Percentiles rank a stretch among this genome's conserved stretches.
Evolutionary conservation across 35 echinoderm and acorn worm genomes (phyloP).

Genomic region (Lytechinus pictus): DNA sequence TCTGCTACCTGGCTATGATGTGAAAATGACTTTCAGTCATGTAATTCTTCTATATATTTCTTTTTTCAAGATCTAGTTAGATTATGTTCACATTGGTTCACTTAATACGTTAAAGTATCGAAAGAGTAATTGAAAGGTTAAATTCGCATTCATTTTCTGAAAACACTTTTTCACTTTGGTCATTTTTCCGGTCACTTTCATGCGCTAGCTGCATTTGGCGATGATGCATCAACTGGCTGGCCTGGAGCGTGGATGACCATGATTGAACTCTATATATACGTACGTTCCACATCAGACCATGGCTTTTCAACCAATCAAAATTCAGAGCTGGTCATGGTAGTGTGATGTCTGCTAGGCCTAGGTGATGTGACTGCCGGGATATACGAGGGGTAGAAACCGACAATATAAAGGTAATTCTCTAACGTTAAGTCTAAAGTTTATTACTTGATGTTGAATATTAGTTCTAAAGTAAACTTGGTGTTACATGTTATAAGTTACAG

Average conservation of each 20-base stretch:
- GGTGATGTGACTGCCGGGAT: not conserved
- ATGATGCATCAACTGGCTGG: no score
- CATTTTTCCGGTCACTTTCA: no score
- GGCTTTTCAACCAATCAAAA: not conserved
- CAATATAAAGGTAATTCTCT: not conserved
- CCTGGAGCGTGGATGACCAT: no score
- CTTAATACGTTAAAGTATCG: no score
- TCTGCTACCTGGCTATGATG: not conserved
- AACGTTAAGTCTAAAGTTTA: not conserved
- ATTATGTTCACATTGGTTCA: no score
- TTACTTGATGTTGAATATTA: not conserved
- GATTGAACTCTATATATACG: no score
- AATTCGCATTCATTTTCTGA: no score
- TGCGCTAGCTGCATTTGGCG: no score
- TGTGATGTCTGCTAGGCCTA: not conserved
- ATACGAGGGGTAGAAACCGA: not conserved
- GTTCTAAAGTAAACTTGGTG: not conserved
- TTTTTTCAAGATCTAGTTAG: no score
- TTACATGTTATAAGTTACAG: not conserved
- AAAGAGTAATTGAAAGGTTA: no score
- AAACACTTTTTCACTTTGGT: no score
- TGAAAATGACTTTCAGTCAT: not conserved
- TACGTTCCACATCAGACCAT: not conserved
- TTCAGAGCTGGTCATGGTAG: not conserved
- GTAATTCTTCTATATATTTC: no score